Evolutionary conservation across 2,888 invertebrate genomes (phyloP).

Genomic region (Mythimna loreyi): DNA sequence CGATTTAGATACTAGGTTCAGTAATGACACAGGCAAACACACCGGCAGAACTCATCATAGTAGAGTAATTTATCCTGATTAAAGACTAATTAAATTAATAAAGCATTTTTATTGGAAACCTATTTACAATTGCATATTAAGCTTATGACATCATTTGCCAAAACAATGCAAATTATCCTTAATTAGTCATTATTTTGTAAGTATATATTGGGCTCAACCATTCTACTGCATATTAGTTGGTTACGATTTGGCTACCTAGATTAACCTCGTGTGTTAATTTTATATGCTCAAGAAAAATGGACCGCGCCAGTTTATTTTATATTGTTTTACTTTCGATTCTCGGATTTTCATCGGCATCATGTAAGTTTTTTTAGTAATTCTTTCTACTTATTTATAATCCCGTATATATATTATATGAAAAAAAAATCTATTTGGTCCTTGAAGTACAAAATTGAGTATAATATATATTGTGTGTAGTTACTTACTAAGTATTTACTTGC

Average conservation of each 20-base stretch:
- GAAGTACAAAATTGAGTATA: background rate
- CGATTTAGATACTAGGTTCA: conserved; percentile 50
- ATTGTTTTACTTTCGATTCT: conserved; percentile 25
- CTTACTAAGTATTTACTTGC: too few relatives aligned
- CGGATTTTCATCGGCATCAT: conserved; percentile 41
- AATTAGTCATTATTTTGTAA: conserved; percentile 11
- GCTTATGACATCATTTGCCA: conserved; percentile 34
- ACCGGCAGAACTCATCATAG: background rate
- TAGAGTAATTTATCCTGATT: conserved; percentile 41
- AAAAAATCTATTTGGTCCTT: too few relatives aligned
- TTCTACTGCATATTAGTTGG: conserved; percentile 33
- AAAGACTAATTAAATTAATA: conserved; percentile 63
- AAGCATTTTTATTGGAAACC: conserved; percentile 49
- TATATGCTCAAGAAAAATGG: conserved; percentile 40
- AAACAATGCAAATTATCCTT: conserved; percentile 30
- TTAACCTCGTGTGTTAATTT: background rate
- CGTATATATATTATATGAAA: too few relatives aligned
- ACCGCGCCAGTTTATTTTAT: conserved; percentile 16
- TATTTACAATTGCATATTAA: conserved; percentile 26
- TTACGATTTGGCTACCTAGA: background rate
- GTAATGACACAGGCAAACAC: background rate
- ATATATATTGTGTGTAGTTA: too few relatives aligned
- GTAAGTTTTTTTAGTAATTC: conserved; percentile 44
- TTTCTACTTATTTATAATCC: background rate
- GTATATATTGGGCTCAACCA: background rate